These are phyloP conservation scores for Tachypleus tridentatus DNA, from an alignment of 1,140 invertebrate species.

Conservation along the genomic window DNA sequence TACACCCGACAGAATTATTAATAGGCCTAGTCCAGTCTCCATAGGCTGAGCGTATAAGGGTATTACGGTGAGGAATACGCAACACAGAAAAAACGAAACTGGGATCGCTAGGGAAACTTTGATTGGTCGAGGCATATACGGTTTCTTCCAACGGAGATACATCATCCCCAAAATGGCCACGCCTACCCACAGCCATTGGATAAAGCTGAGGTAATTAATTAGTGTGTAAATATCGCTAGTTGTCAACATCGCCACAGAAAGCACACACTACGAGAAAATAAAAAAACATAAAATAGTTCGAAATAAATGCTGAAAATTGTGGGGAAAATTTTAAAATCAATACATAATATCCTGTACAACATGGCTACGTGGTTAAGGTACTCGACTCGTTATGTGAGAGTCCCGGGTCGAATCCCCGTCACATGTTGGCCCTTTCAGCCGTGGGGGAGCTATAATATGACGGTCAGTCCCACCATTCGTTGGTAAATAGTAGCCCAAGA, in stretches of 20 bases:
- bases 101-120: slow-evolving; percentile 44
- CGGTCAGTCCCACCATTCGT: too few relatives aligned
- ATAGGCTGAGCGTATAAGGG: slow-evolving; percentile 36
- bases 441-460: too few relatives aligned
- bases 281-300: too few relatives aligned
- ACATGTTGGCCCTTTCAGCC: too few relatives aligned
- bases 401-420: too few relatives aligned
- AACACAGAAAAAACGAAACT: slow-evolving; percentile 41
- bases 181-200: slow-evolving; percentile 62
- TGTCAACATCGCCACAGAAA: slow-evolving; percentile 56
- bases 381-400: too few relatives aligned
- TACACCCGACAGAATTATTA: not conserved
- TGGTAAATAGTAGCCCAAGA: too few relatives aligned
- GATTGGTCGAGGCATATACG: slow-evolving; percentile 64
- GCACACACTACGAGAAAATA: slow-evolving; percentile 46
- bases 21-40: slow-evolving; percentile 30
- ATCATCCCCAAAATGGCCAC: slow-evolving; percentile 63
- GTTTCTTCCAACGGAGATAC: slow-evolving; percentile 54
- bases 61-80: slow-evolving; percentile 40
- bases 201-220: slow-evolving; percentile 67
- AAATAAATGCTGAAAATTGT: too few relatives aligned
- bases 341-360: too few relatives aligned
- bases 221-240: slow-evolving; percentile 54
- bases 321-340: too few relatives aligned
- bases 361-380: too few relatives aligned